A percentile compares a stretch with the other conserved stretches of the same genome.
Evolutionary conservation across 1,140 invertebrate genomes (phyloP).

Genomic region (Himalopsyche phryganea): DNA sequence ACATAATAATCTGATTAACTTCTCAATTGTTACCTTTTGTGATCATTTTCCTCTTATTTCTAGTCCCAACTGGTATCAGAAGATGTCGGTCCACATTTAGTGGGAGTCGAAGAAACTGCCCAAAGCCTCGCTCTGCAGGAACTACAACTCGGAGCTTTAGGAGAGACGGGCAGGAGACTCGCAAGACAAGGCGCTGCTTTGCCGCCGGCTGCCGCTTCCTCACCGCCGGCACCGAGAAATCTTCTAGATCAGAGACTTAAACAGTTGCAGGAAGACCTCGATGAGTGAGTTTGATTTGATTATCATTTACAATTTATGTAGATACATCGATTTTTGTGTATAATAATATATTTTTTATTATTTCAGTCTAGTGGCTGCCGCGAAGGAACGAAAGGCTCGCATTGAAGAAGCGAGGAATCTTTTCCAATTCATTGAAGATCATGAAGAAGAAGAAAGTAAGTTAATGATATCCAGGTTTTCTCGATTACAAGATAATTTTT

Average conservation of each 20-base stretch:
- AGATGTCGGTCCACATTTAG: constrained; percentile 86
- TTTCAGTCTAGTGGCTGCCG: constrained; percentile 63
- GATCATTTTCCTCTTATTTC: too few species aligned
- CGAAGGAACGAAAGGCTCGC: constrained; percentile 72
- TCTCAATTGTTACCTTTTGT: too few species aligned
- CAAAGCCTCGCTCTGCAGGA: constrained; percentile 92
- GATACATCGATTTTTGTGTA: background rate
- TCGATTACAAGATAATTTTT: too few species aligned
- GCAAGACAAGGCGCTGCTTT: constrained; percentile 62
- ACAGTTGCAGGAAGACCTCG: constrained; percentile 68
- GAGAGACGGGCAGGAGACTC: constrained; percentile 76
- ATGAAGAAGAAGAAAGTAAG: constrained; percentile 83
- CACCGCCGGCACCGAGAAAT: constrained; percentile 37
- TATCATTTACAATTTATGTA: too few species aligned
- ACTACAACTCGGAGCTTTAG: constrained; percentile 81
- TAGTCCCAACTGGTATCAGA: constrained; percentile 80
- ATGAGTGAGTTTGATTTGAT: constrained; percentile 50
- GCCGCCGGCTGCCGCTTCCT: constrained; percentile 57
- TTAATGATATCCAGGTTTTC: background rate
- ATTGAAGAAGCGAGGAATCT: constrained; percentile 90
- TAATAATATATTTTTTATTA: background rate
- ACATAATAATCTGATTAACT: too few species aligned
- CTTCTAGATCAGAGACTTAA: constrained; percentile 67
- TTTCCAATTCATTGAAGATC: constrained; percentile 93
- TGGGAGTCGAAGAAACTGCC: constrained; percentile 89